A percentile compares a stretch with the other conserved stretches of the same genome.
These are phyloP conservation scores for Caenorhabditis auriculariae DNA, from an alignment of 2,888 invertebrate genomes.

Conservation along the genomic window DNA sequence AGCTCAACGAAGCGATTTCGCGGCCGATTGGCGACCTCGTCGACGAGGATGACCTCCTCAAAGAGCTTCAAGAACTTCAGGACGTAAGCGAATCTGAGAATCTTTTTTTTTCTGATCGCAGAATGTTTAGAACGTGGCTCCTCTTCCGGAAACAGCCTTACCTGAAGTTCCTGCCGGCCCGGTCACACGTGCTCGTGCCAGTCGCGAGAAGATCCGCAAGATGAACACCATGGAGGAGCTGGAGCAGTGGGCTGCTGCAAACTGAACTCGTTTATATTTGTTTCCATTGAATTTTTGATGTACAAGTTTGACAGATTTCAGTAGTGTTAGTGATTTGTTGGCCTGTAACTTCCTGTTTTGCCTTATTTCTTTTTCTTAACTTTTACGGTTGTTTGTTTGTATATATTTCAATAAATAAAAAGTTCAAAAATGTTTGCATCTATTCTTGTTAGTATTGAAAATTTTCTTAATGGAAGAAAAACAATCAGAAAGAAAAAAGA, in stretches of 20 bases:
- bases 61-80: constrained; percentile 40
- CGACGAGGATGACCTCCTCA: constrained; percentile 42
- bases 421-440: too few relatives aligned
- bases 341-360: too few relatives aligned
- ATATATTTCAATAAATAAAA: too few relatives aligned
- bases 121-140: neutral
- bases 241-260: constrained; percentile 48
- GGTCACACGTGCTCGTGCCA: constrained; percentile 12
- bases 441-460: too few relatives aligned
- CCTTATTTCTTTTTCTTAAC: too few relatives aligned
- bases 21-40: constrained; percentile 38
- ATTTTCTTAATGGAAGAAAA: too few relatives aligned
- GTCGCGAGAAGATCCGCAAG: constrained; percentile 24
- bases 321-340: too few relatives aligned
- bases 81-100: constrained; percentile 16
- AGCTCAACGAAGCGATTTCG: constrained; percentile 38
- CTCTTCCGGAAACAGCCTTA: constrained; percentile 9
- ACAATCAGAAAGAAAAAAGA: too few relatives aligned
- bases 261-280: too few relatives aligned
- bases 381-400: too few relatives aligned
- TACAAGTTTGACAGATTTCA: too few relatives aligned
- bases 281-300: too few relatives aligned
- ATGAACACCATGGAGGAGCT: constrained; percentile 42
- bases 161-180: constrained; percentile 26
- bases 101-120: neutral